Base-by-base conservation (phyloP, 2,888 invertebrate genomes). In the Oscheius sp. region DNA sequence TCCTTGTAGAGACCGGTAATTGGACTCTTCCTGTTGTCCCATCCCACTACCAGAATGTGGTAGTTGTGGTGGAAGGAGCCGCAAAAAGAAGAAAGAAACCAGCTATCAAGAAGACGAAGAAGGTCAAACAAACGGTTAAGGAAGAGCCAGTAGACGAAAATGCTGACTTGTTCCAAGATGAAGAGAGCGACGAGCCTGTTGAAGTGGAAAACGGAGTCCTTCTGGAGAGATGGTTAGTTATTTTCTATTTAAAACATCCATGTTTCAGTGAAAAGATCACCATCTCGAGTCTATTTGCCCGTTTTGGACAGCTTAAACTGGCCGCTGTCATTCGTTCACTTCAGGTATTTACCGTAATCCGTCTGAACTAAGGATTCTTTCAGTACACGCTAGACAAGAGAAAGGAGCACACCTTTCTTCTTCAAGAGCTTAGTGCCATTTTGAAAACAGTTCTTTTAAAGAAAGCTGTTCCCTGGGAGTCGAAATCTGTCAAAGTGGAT, bases 231-330 rank as follows among this genome's bases (percentile, higher is more conserved):
- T 21, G 55, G 70, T 65, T 32, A 9, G n/a, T 21, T 2, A 48
- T 65, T 29, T 32, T 13, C 50, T 2, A n/a, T 50, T 21, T 55
- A 2, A 9, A 21, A 53, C 5, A 21, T 55, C 21, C 21, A 21
- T 21, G 1, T 29, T 63, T 53, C 55, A 70, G 70, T 70, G 60
- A 50, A 32, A 63, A 48, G 13, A 33, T 62, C n/a, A 21, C 32
- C 35, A 13, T 60, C 13, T n/a, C 72, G 9, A 37, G 2, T n/a
- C 42, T 73, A 3, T 32, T 65, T 37, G 42, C 68, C 21, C 59
- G 50, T 33, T 74, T 74, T 33, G 47, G 68, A 5, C 57, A 35
- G 7, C 59, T 74, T 10, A 74, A 68, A 29, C n/a, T 74, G n/a
- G 33, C 47, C 10, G 50, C 74, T 4, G 74, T 74, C 5, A 58